Percentiles rank a stretch among this genome's conserved stretches.
These are phyloP conservation scores for Tragelaphus oryx DNA, from an alignment of 2,797 vertebrate species.

Conservation along the genomic window DNA sequence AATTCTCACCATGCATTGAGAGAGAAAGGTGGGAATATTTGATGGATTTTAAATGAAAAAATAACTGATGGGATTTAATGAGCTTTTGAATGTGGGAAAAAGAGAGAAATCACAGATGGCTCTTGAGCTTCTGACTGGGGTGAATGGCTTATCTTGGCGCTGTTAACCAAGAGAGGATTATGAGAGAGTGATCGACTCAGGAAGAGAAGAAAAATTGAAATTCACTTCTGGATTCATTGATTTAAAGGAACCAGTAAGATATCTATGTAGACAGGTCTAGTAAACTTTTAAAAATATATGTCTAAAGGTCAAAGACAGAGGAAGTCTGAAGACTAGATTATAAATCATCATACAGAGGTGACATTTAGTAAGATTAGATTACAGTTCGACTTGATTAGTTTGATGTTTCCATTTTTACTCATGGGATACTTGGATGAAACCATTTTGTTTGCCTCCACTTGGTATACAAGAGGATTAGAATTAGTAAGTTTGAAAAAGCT, in stretches of 20 bases:
- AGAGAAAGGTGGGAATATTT: not conserved
- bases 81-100: not conserved
- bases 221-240: not conserved
- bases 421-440: not conserved
- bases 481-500: not conserved
- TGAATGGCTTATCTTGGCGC: not conserved
- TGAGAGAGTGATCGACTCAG: not conserved
- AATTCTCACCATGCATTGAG: no score
- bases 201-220: slow-evolving; percentile 7
- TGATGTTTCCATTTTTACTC: not conserved
- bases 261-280: not conserved
- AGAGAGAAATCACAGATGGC: not conserved
- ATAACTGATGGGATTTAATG: not conserved
- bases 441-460: not conserved
- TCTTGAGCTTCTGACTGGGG: not conserved
- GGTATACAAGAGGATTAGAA: not conserved
- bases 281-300: not conserved
- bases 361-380: not conserved
- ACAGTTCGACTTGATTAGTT: not conserved
- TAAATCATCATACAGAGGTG: not conserved
- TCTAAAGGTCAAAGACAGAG: not conserved
- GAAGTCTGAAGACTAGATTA: not conserved
- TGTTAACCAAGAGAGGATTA: not conserved
- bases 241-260: not conserved
- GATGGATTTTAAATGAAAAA: not conserved